A percentile compares a stretch with the other conserved stretches of the same genome.
These are phyloP conservation scores for Dicyrtomina minuta DNA, from an alignment of 2,888 invertebrate species.

Conservation along the genomic window DNA sequence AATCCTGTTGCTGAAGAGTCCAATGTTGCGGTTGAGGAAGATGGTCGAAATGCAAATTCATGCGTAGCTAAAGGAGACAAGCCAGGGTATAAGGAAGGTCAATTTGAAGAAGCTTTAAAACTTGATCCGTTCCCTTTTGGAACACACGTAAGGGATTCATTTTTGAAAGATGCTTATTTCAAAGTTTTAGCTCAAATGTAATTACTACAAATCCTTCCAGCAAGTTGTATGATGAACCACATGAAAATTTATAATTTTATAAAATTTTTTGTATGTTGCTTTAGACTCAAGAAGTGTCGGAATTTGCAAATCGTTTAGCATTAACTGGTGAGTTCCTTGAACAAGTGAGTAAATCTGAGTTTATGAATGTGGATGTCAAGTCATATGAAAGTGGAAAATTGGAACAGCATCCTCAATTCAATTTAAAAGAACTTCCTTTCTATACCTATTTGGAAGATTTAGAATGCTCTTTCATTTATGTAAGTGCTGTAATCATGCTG, in stretches of 20 bases:
- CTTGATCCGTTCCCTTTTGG: constrained; percentile 48
- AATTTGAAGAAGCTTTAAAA: constrained; percentile 46
- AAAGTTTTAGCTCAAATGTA: neutral
- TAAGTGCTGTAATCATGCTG: constrained; percentile 59
- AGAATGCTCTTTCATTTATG: constrained; percentile 80
- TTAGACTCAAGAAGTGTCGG: constrained; percentile 42
- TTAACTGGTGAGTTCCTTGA: constrained; percentile 44
- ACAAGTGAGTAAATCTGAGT: constrained; percentile 36
- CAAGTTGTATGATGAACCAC: too few species aligned
- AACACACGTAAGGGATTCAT: constrained; percentile 36
- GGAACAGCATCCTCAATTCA: constrained; percentile 62
- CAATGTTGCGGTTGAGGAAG: constrained; percentile 46
- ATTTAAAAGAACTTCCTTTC: constrained; percentile 68
- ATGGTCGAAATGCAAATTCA: constrained; percentile 32
- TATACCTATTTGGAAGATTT: constrained; percentile 76
- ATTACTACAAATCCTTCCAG: neutral
- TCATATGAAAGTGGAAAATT: constrained; percentile 59
- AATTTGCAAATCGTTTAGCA: constrained; percentile 44
- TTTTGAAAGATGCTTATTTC: neutral
- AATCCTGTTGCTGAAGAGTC: constrained; percentile 43
- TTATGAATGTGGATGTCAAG: constrained; percentile 55
- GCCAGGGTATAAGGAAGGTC: constrained; percentile 35
- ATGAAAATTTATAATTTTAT: neutral
- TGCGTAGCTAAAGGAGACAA: constrained; percentile 32
- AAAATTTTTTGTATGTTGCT: neutral